Conservation (phyloP, 23 tunicate species). For the Oikopleura albicans region DNA sequence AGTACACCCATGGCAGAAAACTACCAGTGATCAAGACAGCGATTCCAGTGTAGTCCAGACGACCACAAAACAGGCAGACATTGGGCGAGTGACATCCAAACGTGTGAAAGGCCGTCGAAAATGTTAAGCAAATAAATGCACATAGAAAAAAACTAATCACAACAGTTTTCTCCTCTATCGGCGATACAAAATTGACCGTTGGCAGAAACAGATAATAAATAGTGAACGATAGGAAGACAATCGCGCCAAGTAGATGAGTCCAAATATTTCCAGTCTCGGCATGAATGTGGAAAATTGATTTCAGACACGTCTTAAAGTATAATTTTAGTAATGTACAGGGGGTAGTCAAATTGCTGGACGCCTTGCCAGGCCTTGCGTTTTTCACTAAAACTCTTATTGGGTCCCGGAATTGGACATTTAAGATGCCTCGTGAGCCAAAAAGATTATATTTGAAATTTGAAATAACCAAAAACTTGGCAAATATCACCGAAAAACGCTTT, state of each 20-base stretch:
- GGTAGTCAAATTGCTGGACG: too few relatives aligned
- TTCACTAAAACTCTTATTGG: too few relatives aligned
- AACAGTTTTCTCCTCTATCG: conserved; percentile 70
- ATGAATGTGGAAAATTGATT: conserved; percentile 64
- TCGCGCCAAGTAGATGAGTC: conserved; percentile 68
- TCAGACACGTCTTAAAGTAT: conserved; percentile 1
- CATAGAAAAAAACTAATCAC: conserved; percentile 64
- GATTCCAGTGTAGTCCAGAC: conserved; percentile 10
- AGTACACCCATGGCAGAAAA: conserved; percentile 12
- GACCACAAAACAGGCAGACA: background rate
- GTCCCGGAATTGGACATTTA: too few relatives aligned
- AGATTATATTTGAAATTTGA: too few relatives aligned
- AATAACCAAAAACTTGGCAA: too few relatives aligned
- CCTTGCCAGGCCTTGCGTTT: too few relatives aligned
- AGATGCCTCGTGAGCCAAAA: too few relatives aligned
- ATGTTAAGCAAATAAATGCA: conserved; percentile 63
- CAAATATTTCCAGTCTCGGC: conserved; percentile 96
- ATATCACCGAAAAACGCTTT: too few relatives aligned
- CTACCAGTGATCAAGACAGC: background rate
- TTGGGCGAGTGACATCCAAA: background rate
- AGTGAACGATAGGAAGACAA: background rate
- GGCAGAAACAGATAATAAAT: conserved; percentile 63
- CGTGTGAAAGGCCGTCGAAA: conserved; percentile 79
- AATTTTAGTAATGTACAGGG: too few relatives aligned
- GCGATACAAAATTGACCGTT: conserved; percentile 39